phyloP scores from a whole-genome alignment of 2,113 vertebrate genomes.

The Vimba vimba region DNA sequence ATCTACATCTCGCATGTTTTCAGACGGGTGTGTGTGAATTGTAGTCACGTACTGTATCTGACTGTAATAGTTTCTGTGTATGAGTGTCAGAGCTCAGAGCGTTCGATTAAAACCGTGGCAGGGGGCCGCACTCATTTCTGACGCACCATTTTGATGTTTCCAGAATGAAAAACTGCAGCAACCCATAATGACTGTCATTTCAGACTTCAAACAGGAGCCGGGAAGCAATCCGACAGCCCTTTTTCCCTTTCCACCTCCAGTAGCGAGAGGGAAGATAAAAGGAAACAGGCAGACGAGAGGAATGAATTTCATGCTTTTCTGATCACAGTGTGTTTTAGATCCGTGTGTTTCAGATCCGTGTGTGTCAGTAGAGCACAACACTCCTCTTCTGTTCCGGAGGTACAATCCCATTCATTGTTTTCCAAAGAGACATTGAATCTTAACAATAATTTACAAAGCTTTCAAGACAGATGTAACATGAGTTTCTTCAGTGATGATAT shows the following conservation, averaged over 20 bases:
- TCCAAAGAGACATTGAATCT: neutral
- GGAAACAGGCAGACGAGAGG: neutral
- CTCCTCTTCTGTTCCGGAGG: neutral
- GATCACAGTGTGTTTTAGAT: constrained; percentile 14
- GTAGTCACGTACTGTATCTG: no score
- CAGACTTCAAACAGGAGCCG: constrained; percentile 12
- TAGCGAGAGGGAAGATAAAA: constrained; percentile 9
- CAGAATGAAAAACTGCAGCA: constrained; percentile 31
- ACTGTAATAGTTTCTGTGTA: neutral
- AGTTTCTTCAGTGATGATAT: neutral
- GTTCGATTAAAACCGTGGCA: neutral
- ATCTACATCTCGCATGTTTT: neutral
- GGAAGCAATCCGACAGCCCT: neutral
- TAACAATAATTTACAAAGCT: neutral
- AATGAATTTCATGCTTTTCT: constrained; percentile 17
- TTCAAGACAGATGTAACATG: neutral
- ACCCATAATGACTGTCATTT: constrained; percentile 35
- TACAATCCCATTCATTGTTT: neutral
- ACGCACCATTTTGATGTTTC: constrained; percentile 44
- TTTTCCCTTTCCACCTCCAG: neutral
- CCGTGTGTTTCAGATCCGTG: neutral
- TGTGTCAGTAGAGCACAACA: neutral
- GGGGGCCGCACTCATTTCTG: neutral
- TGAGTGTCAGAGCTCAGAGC: neutral
- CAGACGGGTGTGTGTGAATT: neutral